These are phyloP conservation scores for Chelonia mydas DNA, from an alignment of 2,797 vertebrate species.

Conservation along the genomic window DNA sequence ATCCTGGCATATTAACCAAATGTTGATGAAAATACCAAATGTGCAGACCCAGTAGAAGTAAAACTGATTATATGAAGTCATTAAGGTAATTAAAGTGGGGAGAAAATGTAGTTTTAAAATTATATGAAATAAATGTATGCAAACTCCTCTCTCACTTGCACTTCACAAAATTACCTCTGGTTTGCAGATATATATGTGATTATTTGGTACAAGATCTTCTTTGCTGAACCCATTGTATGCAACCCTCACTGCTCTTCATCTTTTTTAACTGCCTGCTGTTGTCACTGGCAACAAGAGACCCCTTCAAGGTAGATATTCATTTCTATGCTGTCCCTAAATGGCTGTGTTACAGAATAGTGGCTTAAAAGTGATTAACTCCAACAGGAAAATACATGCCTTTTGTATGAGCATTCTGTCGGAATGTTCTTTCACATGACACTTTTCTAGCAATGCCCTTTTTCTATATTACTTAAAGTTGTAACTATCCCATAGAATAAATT, in stretches of 20 bases:
- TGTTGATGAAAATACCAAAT: not conserved
- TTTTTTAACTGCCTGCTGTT: not conserved
- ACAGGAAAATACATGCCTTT: not conserved
- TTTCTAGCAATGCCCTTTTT: not conserved
- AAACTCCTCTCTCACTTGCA: not conserved
- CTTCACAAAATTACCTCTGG: not conserved
- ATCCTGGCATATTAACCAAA: conserved; percentile 25
- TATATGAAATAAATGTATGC: not conserved
- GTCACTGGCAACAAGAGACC: not conserved
- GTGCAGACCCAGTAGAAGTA: not conserved
- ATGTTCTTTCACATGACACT: not conserved
- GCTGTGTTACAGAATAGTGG: not conserved
- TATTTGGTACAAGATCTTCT: not conserved
- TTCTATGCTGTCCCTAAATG: not conserved
- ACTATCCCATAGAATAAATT: not conserved
- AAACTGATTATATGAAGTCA: not conserved
- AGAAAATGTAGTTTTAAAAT: not conserved
- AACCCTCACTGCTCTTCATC: not conserved
- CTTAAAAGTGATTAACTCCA: not conserved
- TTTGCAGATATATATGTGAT: conserved; percentile 20
- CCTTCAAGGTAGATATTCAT: rapidly evolving
- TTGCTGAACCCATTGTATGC: not conserved
- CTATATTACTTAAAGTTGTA: not conserved
- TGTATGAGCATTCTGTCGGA: not conserved
- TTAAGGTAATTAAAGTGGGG: not conserved